A percentile compares a stretch with the other conserved stretches of the same genome.
phyloP scores from a whole-genome alignment of 2,113 vertebrate species.

The Paratilapia polleni region DNA sequence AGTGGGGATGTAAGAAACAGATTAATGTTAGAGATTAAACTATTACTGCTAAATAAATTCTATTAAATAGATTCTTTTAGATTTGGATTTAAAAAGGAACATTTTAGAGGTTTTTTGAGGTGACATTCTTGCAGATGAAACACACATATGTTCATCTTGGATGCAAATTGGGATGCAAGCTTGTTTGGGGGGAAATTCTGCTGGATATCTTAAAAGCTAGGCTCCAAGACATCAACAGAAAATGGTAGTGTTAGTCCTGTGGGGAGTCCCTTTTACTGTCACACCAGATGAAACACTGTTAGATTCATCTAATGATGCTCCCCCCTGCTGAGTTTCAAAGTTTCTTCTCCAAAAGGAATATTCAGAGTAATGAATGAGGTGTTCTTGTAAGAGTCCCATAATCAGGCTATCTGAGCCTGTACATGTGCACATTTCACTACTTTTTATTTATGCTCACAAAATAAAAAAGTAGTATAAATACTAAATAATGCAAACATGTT shows the following conservation, averaged over 20 bases:
- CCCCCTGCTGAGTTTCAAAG: constrained; percentile 18
- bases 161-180: constrained; percentile 6
- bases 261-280: not conserved
- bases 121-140: not conserved
- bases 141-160: not conserved
- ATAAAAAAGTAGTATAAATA: not conserved
- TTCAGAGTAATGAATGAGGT: not conserved
- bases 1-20: not conserved
- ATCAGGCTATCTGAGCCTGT: not conserved
- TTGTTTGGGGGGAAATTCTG: not conserved
- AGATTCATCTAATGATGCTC: constrained; percentile 16
- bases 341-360: constrained; percentile 17
- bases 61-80: not conserved
- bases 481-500: constrained; percentile 6
- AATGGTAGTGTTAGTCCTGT: not conserved
- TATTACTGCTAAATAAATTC: constrained; percentile 3
- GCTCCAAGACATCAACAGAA: constrained; percentile 1
- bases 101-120: not conserved
- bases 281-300: constrained; percentile 36
- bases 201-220: constrained; percentile 1
- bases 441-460: not conserved
- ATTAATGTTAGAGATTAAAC: not conserved
- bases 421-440: not conserved
- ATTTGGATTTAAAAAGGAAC: not conserved
- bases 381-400: not conserved